A percentile compares a stretch with the other conserved stretches of the same genome.
phyloP scores from a whole-genome alignment of 2,888 invertebrate genomes.

The Lepidochrysops patricia region DNA sequence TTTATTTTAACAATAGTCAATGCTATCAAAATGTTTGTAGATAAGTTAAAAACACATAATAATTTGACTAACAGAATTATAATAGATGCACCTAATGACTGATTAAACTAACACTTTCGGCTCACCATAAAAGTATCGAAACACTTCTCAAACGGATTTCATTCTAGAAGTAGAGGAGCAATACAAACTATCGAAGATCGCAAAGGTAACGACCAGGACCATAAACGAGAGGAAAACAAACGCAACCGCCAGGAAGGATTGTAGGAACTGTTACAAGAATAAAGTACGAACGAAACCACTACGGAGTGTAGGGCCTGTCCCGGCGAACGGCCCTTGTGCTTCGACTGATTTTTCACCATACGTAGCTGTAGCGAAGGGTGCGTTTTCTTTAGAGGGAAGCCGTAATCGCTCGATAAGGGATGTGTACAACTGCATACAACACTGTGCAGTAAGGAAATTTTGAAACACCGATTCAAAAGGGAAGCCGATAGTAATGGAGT shows the following conservation, averaged over 20 bases:
- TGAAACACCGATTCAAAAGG: too few species aligned
- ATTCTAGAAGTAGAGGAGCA: background rate
- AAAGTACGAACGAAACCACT: slow-evolving; percentile 26
- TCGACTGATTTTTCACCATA: slow-evolving; percentile 19
- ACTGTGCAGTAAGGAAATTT: too few species aligned
- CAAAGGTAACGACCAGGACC: slow-evolving; percentile 8
- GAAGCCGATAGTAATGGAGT: too few species aligned
- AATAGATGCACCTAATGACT: too few species aligned
- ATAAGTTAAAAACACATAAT: too few species aligned
- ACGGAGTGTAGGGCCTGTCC: slow-evolving; percentile 26
- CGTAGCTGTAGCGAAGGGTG: slow-evolving; percentile 19
- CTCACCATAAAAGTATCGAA: background rate
- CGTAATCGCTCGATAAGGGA: too few species aligned
- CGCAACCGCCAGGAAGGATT: slow-evolving; percentile 26
- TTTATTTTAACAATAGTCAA: background rate
- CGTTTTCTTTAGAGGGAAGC: too few species aligned
- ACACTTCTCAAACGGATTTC: background rate
- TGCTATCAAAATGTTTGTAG: too few species aligned
- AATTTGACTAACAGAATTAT: too few species aligned
- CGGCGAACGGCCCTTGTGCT: slow-evolving; percentile 21
- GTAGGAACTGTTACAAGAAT: slow-evolving; percentile 27
- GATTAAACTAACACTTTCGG: too few species aligned
- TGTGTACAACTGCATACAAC: too few species aligned
- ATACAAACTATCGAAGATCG: slow-evolving; percentile 18
- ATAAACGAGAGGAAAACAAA: slow-evolving; percentile 17